phyloP scores from a whole-genome alignment of 2,113 vertebrate species.

The Typhlomys cinereus region DNA sequence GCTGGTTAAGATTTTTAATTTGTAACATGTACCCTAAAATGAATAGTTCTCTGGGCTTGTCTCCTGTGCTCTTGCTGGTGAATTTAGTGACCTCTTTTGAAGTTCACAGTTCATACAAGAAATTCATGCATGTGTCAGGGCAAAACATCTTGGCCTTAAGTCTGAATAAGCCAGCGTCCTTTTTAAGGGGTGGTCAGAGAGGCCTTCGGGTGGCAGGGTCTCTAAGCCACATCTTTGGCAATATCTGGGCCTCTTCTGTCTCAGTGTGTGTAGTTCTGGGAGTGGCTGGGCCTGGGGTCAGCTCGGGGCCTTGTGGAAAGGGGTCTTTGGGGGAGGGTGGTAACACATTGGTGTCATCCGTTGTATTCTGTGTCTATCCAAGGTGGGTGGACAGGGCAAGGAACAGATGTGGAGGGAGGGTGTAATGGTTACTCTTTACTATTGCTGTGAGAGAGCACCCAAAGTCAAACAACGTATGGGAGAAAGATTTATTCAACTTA shows the following conservation, averaged over 20 bases:
- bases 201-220: not conserved
- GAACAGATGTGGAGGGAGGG: not conserved
- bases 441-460: no score
- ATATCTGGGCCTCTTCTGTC: not conserved
- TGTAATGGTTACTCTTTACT: no score
- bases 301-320: no score
- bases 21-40: not conserved
- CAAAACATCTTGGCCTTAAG: not conserved
- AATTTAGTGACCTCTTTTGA: not conserved
- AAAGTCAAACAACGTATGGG: no score
- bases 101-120: rapidly evolving
- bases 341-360: not conserved
- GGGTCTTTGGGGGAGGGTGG: not conserved
- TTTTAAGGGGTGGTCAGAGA: not conserved
- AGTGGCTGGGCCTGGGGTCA: no score
- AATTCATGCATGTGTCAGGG: rapidly evolving
- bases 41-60: not conserved
- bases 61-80: not conserved
- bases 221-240: not conserved
- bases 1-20: no score
- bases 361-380: not conserved
- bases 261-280: no score
- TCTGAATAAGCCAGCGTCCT: not conserved
- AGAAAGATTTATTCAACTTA: no score
- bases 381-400: not conserved